These are phyloP conservation scores for Ips nitidus DNA, from an alignment of 1,140 invertebrate species.

Conservation along the genomic window DNA sequence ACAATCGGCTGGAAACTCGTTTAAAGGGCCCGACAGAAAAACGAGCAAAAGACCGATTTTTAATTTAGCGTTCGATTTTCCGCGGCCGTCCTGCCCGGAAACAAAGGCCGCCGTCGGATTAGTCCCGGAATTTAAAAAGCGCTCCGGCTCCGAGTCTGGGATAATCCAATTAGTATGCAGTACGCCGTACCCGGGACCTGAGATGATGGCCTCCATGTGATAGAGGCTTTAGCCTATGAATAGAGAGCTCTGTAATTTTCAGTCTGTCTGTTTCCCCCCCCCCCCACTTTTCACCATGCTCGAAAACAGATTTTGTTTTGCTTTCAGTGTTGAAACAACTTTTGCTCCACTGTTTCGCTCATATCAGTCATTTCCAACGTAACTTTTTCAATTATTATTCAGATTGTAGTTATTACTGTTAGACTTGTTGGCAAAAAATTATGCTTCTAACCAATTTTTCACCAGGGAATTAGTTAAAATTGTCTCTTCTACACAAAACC, in stretches of 20 bases:
- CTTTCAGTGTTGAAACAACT: no score
- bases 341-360: no score
- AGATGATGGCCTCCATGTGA: constrained; percentile 4
- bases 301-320: no score
- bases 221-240: constrained; percentile 1
- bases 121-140: constrained; percentile 43
- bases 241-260: background rate
- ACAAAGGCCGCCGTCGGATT: constrained; percentile 43
- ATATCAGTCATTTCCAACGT: no score
- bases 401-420: no score
- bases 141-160: constrained; percentile 43
- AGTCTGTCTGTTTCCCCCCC: background rate
- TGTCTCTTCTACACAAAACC: no score
- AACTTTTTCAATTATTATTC: no score
- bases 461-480: no score
- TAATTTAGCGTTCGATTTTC: constrained; percentile 39
- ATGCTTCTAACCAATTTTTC: no score
- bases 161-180: constrained; percentile 50
- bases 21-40: constrained; percentile 7
- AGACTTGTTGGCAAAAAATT: no score
- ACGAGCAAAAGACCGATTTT: constrained; percentile 41
- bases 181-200: constrained; percentile 37
- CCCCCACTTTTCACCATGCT: no score
- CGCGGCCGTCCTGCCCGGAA: constrained; percentile 35
- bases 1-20: constrained; percentile 12